Evolutionary conservation across 2,797 vertebrate species (phyloP).

Genomic region (Rhinichthys osculus): DNA sequence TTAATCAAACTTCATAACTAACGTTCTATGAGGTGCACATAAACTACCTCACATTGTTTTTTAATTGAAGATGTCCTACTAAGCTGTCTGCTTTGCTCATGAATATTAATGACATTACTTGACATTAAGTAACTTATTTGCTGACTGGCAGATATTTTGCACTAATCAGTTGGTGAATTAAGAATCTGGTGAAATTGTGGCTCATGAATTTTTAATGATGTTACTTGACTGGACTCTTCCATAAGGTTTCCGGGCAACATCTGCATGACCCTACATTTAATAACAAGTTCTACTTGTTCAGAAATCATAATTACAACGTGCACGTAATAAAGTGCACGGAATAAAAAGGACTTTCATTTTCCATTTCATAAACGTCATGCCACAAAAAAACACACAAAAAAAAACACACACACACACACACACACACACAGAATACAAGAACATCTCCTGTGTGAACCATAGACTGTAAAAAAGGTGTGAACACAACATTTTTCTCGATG

Average conservation of each 20-base stretch:
- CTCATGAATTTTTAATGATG: background rate
- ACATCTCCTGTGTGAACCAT: background rate
- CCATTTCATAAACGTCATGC: background rate
- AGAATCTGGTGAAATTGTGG: background rate
- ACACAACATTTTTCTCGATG: background rate
- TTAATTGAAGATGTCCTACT: background rate
- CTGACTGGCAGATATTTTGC: background rate
- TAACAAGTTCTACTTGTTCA: background rate
- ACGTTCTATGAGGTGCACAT: background rate
- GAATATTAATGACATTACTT: background rate
- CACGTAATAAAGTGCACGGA: background rate
- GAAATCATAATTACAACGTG: background rate
- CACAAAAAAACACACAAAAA: too few species aligned
- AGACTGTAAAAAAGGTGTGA: background rate
- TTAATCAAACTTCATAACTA: background rate
- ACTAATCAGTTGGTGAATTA: constrained; percentile 9
- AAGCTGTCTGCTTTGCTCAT: background rate
- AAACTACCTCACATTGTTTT: background rate
- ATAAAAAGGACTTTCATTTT: background rate
- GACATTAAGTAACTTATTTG: background rate
- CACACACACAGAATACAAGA: background rate
- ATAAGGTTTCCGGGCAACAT: background rate
- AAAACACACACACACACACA: too few species aligned
- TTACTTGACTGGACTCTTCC: too few species aligned
- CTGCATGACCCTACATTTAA: background rate